Conservation (phyloP, 2,888 invertebrate genomes). For the Dastarcus helophoroides region DNA sequence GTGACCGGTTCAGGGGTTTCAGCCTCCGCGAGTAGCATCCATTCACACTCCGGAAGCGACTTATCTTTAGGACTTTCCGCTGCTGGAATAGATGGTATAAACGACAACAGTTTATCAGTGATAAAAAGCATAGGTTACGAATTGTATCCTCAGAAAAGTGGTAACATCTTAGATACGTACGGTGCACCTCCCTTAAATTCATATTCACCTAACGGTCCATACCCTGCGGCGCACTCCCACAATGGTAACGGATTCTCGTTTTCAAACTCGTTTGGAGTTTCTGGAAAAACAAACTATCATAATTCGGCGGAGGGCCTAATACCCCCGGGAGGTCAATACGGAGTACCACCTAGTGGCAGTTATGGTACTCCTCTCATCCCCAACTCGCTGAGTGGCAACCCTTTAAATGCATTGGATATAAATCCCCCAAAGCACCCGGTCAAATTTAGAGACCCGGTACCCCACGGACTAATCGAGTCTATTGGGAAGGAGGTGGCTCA, state of each 20-base stretch:
- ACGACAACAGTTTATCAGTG: constrained; percentile 27
- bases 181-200: constrained; percentile 28
- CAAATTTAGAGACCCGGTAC: constrained; percentile 63
- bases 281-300: constrained; percentile 12
- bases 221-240: constrained; percentile 31
- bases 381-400: constrained; percentile 26
- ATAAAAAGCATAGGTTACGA: constrained; percentile 38
- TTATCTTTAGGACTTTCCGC: constrained; percentile 10
- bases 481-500: constrained; percentile 49
- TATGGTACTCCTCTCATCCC: constrained; percentile 35
- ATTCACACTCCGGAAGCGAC: constrained; percentile 28
- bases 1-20: constrained; percentile 35
- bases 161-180: constrained; percentile 22
- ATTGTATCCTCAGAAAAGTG: constrained; percentile 24
- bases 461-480: constrained; percentile 54
- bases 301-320: constrained; percentile 35
- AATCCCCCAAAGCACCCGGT: constrained; percentile 49
- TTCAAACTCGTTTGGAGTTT: constrained; percentile 12
- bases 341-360: constrained; percentile 45
- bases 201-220: constrained; percentile 31
- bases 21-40: constrained; percentile 23
- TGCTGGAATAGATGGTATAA: constrained; percentile 15
- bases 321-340: constrained; percentile 50
- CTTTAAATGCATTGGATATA: constrained; percentile 33
- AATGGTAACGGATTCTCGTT: constrained; percentile 27